Conservation (phyloP, 2,797 vertebrate genomes). For the Lacerta viridis region DNA sequence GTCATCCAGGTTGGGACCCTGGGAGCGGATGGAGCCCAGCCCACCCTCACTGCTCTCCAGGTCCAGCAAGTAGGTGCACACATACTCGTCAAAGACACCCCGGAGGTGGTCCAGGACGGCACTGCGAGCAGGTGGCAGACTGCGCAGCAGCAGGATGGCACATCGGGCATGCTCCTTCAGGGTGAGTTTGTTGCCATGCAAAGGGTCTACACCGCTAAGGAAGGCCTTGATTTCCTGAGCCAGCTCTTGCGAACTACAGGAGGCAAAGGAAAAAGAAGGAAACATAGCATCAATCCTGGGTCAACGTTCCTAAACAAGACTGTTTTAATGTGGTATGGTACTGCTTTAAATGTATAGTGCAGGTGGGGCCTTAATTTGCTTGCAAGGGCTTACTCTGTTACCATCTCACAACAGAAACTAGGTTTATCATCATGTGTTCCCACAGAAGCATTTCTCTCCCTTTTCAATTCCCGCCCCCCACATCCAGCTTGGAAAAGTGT, state of each 20-base stretch:
- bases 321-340: too few relatives aligned
- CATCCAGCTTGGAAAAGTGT: too few relatives aligned
- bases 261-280: slow-evolving; percentile 28
- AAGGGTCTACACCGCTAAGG: slow-evolving; percentile 88
- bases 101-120: slow-evolving; percentile 93
- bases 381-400: not conserved
- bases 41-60: slow-evolving; percentile 72
- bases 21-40: slow-evolving; percentile 69
- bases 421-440: too few relatives aligned
- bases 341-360: too few relatives aligned
- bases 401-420: not conserved
- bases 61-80: slow-evolving; percentile 86
- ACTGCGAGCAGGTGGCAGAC: slow-evolving; percentile 89
- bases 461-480: too few relatives aligned
- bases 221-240: slow-evolving; percentile 95
- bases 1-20: slow-evolving; percentile 76
- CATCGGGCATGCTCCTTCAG: slow-evolving; percentile 91
- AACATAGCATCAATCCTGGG: not conserved
- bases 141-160: slow-evolving; percentile 90
- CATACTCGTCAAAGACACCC: slow-evolving; percentile 91
- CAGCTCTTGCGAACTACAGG: slow-evolving; percentile 88
- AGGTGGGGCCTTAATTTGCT: too few relatives aligned
- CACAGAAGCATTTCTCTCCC: not conserved
- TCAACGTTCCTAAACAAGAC: too few relatives aligned
- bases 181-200: slow-evolving; percentile 90